Evolutionary conservation across 2,113 vertebrate species (phyloP).

Genomic region (Hemiscyllium ocellatum): DNA sequence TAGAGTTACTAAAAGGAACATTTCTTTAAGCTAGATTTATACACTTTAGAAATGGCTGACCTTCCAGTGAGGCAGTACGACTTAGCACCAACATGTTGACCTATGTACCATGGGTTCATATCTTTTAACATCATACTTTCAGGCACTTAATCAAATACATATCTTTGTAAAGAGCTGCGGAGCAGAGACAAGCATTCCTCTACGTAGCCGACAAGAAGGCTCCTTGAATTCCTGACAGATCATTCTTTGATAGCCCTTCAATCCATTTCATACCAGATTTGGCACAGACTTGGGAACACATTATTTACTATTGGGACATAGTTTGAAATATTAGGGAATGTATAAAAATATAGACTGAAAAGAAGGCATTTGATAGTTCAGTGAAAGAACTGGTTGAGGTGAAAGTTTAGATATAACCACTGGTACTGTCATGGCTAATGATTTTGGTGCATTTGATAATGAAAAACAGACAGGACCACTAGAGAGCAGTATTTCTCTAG

Average conservation of each 20-base stretch:
- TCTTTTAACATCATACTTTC: not conserved
- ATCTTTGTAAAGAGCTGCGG: not conserved
- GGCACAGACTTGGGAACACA: not conserved
- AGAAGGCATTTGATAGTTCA: not conserved
- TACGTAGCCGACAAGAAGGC: not conserved
- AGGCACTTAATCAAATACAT: not conserved
- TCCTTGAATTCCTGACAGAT: not conserved
- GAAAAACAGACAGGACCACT: not conserved
- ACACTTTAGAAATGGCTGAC: not conserved
- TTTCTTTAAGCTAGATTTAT: not conserved
- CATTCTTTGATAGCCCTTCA: not conserved
- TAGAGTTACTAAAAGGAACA: not conserved
- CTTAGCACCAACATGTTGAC: not conserved
- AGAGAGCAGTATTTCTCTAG: conserved; percentile 31
- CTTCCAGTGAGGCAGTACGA: not conserved
- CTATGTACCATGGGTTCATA: not conserved
- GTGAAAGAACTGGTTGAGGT: not conserved
- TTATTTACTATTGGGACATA: not conserved
- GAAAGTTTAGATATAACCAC: not conserved
- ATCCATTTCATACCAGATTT: not conserved
- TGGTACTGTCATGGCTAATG: not conserved
- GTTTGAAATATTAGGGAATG: not conserved
- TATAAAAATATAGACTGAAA: not conserved
- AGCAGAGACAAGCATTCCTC: not conserved
- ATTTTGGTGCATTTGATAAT: not conserved